Conservation (phyloP, 2,888 invertebrate species). For the Drosophila nigricruria region DNA sequence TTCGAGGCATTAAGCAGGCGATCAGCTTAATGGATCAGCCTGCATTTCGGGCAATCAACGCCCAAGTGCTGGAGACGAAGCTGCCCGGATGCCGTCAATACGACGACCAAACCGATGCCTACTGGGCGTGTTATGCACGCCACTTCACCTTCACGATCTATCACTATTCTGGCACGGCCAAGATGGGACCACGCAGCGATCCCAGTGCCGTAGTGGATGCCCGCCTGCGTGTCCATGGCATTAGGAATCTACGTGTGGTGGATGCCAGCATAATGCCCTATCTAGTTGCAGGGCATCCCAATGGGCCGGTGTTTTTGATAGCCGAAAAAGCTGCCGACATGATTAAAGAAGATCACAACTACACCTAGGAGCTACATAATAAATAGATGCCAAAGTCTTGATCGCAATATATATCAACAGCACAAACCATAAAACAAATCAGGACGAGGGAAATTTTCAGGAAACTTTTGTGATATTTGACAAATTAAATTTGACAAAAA, state of each 20-base stretch:
- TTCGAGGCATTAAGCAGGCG: slow-evolving; percentile 87
- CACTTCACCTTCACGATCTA: slow-evolving; percentile 88
- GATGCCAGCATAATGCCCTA: slow-evolving; percentile 87
- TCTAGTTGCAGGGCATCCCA: slow-evolving; percentile 86
- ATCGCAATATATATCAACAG: not conserved
- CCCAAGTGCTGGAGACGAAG: slow-evolving; percentile 85
- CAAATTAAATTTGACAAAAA: not conserved
- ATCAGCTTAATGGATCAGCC: slow-evolving; percentile 86
- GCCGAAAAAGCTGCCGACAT: slow-evolving; percentile 87
- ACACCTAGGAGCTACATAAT: slow-evolving; percentile 28
- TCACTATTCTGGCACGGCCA: slow-evolving; percentile 88
- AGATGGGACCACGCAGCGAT: slow-evolving; percentile 88
- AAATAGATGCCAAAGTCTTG: slow-evolving; percentile 2
- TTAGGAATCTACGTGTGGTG: slow-evolving; percentile 86
- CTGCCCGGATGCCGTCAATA: slow-evolving; percentile 87
- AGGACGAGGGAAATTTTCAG: not conserved
- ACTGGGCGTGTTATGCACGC: slow-evolving; percentile 88
- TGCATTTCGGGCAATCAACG: slow-evolving; percentile 86
- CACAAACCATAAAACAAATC: not conserved
- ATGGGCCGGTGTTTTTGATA: slow-evolving; percentile 87
- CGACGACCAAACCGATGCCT: slow-evolving; percentile 86
- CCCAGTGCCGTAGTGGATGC: slow-evolving; percentile 88
- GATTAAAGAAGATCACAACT: slow-evolving; percentile 86
- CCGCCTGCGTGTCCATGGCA: slow-evolving; percentile 86
- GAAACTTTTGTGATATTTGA: not conserved